Percentiles rank a stretch among this genome's conserved stretches.
These are phyloP conservation scores for Andrena fulva DNA, from an alignment of 2,888 invertebrate genomes.

Conservation along the genomic window DNA sequence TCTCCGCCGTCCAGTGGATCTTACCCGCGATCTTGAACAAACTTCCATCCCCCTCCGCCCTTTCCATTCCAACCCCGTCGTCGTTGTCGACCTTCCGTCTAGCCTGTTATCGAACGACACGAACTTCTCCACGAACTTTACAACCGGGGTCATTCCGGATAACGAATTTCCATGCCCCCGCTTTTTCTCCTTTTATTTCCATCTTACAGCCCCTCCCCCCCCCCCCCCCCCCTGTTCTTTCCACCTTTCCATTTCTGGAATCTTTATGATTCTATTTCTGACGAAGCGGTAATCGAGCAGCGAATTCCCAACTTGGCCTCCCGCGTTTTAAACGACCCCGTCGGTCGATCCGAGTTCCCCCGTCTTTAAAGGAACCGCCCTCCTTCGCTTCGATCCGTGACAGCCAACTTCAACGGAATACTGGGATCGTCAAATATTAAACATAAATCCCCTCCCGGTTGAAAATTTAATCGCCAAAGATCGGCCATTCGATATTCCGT, in stretches of 20 bases:
- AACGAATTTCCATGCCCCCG: conserved; percentile 61
- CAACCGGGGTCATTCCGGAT: conserved; percentile 68
- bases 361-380: background rate
- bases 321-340: conserved; percentile 16
- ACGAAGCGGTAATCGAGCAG: conserved; percentile 47
- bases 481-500: conserved; percentile 1
- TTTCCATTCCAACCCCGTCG: conserved; percentile 40
- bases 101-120: conserved; percentile 70
- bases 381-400: background rate
- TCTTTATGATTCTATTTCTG: conserved; percentile 54
- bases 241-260: conserved; percentile 33
- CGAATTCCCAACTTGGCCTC: conserved; percentile 36
- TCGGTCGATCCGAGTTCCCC: conserved; percentile 25
- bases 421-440: conserved; percentile 1
- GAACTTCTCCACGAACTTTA: conserved; percentile 64
- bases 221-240: conserved; percentile 29
- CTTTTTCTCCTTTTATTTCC: conserved; percentile 39
- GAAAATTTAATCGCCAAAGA: background rate
- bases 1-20: conserved; percentile 27
- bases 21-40: conserved; percentile 53
- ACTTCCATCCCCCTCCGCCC: conserved; percentile 28
- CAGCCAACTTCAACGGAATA: background rate
- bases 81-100: conserved; percentile 56
- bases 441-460: background rate
- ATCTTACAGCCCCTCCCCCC: background rate